These are phyloP conservation scores for Peromyscus polionotus DNA, from an alignment of 2,113 vertebrate genomes.

Conservation along the genomic window DNA sequence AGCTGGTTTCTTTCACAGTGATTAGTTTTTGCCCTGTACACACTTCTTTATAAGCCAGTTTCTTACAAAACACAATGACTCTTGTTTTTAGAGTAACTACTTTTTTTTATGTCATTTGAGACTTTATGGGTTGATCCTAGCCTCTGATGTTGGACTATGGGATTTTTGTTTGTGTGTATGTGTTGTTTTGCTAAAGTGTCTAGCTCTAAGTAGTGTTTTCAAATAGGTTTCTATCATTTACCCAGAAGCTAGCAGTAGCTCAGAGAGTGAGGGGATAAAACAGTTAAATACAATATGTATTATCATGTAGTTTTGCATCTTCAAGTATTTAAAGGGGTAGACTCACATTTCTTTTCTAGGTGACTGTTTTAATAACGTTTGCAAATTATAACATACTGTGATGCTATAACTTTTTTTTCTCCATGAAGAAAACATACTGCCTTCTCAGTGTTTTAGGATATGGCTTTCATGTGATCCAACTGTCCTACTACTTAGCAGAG, in stretches of 20 bases:
- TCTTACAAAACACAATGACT: neutral
- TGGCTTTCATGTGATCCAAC: neutral
- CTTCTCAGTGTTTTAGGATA: neutral
- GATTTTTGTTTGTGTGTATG: neutral
- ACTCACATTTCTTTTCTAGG: neutral
- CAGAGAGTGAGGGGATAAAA: neutral
- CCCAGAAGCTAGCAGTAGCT: neutral
- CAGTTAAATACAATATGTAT: conserved; percentile 4
- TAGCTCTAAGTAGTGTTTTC: neutral
- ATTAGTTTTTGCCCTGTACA: neutral
- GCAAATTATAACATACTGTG: neutral
- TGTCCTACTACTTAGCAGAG: conserved; percentile 9
- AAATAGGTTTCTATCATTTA: neutral
- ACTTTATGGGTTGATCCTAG: neutral
- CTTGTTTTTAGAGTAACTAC: neutral
- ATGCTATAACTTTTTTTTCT: neutral
- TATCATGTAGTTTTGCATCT: neutral
- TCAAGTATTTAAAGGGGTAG: conserved; percentile 9
- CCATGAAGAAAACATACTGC: neutral
- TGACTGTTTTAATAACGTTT: conserved; percentile 12
- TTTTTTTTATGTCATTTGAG: neutral
- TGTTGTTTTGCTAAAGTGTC: neutral
- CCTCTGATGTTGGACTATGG: neutral
- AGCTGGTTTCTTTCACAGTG: neutral
- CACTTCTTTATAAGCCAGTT: neutral